Evolutionary conservation across 2,797 vertebrate genomes (phyloP).

Genomic region (Urophycis tenuis): DNA sequence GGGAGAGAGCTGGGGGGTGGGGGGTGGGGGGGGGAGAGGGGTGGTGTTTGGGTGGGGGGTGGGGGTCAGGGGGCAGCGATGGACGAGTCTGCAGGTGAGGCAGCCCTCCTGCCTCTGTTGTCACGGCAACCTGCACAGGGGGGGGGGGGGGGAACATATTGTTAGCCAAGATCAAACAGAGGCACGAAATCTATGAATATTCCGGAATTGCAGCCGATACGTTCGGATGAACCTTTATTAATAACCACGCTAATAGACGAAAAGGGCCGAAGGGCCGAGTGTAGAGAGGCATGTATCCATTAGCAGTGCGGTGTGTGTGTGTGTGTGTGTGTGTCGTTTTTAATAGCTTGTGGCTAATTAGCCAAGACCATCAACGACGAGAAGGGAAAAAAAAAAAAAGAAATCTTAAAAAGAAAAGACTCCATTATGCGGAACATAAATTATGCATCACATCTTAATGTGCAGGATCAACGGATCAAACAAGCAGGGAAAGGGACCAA

Average conservation of each 20-base stretch:
- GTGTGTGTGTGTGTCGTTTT: background rate
- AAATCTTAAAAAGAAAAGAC: background rate
- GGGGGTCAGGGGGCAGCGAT: conserved; percentile 20
- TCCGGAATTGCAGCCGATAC: background rate
- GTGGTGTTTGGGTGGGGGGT: conserved; percentile 17
- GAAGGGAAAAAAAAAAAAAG: no score
- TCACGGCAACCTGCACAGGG: conserved; percentile 23
- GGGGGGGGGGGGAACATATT: background rate
- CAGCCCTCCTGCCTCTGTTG: conserved; percentile 29
- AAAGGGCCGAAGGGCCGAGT: background rate
- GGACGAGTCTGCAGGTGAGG: background rate
- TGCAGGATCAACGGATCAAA: background rate
- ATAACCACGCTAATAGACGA: background rate
- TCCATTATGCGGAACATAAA: background rate
- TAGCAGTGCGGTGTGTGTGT: background rate
- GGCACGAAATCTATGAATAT: background rate
- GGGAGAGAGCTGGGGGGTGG: conserved; percentile 31
- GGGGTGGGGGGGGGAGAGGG: conserved; percentile 16
- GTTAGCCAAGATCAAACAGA: background rate
- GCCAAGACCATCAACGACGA: background rate
- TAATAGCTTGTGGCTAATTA: background rate
- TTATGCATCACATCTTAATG: background rate
- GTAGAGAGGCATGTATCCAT: background rate
- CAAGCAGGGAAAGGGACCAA: background rate
- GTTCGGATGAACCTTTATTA: background rate